Percentiles rank a stretch among this genome's conserved stretches.
Conservation (phyloP, 2,113 vertebrate genomes). For the Myotis yumanensis region DNA sequence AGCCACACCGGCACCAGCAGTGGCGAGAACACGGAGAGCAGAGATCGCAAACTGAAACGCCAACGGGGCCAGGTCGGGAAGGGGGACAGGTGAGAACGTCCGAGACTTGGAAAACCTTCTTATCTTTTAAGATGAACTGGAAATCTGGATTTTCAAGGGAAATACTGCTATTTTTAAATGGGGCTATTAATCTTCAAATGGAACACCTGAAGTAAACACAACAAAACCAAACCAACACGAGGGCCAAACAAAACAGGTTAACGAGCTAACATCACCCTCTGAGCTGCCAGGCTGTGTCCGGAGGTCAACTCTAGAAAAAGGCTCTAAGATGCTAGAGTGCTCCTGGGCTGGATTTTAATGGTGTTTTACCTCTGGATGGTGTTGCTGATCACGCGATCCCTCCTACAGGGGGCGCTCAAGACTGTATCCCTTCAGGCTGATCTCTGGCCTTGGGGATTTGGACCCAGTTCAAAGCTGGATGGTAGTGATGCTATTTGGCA, state of each 20-base stretch:
- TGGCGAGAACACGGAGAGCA: background rate
- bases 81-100: accelerated
- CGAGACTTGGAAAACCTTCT: too few relatives aligned
- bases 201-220: background rate
- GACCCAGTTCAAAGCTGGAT: background rate
- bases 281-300: background rate
- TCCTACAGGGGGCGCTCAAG: background rate
- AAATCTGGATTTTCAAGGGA: background rate
- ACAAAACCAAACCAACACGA: background rate
- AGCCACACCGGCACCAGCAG: too few relatives aligned
- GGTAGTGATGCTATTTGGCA: background rate
- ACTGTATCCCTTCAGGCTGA: background rate
- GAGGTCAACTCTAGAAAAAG: background rate
- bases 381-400: background rate
- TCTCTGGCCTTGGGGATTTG: background rate
- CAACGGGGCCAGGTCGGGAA: accelerated
- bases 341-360: background rate
- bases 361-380: background rate
- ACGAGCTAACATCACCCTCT: background rate
- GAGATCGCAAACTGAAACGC: background rate
- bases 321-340: background rate
- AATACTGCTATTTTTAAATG: background rate
- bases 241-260: background rate
- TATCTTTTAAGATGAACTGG: background rate
- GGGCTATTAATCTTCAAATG: background rate